phyloP scores from a whole-genome alignment of 2,113 vertebrate genomes.

The Chrysemys picta region DNA sequence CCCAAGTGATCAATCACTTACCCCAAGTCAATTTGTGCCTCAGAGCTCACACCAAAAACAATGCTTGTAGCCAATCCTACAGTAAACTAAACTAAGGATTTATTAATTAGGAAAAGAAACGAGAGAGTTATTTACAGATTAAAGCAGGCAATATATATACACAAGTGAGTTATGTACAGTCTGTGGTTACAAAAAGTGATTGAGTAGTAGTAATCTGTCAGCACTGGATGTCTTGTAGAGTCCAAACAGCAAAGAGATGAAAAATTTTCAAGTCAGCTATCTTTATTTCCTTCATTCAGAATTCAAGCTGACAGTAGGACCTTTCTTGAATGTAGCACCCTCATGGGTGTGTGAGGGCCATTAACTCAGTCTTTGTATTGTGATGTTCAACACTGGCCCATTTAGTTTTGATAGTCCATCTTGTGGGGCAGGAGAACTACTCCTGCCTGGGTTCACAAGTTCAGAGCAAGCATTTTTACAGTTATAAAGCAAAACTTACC shows the following conservation, averaged over 20 bases:
- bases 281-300: background rate
- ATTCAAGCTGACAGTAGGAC: background rate
- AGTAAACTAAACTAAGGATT: background rate
- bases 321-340: background rate
- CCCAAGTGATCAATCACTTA: background rate
- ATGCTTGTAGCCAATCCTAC: background rate
- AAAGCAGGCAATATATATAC: background rate
- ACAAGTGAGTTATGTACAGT: background rate
- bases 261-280: background rate
- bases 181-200: background rate
- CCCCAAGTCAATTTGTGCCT: background rate
- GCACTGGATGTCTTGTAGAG: background rate
- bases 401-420: no score
- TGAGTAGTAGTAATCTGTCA: background rate
- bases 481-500: background rate
- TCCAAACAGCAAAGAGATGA: background rate
- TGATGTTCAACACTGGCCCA: background rate
- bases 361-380: background rate
- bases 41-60: background rate
- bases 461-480: background rate
- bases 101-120: background rate
- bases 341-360: background rate
- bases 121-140: background rate
- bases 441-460: background rate
- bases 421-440: background rate